phyloP scores from a whole-genome alignment of 2,797 vertebrate genomes.

The Neosilurus hyrtlii region DNA sequence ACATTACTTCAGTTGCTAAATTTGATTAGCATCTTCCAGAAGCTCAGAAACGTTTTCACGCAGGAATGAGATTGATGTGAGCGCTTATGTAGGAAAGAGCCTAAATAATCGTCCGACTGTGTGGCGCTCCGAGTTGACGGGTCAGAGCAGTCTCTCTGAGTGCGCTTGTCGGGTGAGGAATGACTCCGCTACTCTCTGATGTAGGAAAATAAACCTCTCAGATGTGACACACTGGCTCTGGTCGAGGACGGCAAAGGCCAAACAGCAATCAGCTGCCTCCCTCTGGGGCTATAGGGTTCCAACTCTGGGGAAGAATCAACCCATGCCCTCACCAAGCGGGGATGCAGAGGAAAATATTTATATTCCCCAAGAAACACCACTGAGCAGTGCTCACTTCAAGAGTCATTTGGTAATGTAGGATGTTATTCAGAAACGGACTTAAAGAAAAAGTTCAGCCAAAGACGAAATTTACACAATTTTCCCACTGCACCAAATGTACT shows the following conservation, averaged over 20 bases:
- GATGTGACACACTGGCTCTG: slow-evolving; percentile 70
- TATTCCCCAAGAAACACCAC: slow-evolving; percentile 47
- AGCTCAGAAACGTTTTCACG: slow-evolving; percentile 16
- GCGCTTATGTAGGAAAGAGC: slow-evolving; percentile 35
- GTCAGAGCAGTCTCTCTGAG: slow-evolving; percentile 57
- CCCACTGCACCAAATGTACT: background rate
- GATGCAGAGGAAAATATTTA: slow-evolving; percentile 52
- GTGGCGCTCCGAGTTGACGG: slow-evolving; percentile 33
- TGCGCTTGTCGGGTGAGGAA: slow-evolving; percentile 62
- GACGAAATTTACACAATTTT: slow-evolving; percentile 20
- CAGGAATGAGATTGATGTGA: slow-evolving; percentile 31
- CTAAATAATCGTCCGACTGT: slow-evolving; percentile 39
- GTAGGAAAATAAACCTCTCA: slow-evolving; percentile 59
- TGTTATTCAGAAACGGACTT: slow-evolving; percentile 17
- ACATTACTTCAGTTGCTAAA: slow-evolving; percentile 32
- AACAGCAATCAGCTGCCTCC: slow-evolving; percentile 73
- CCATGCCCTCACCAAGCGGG: slow-evolving; percentile 31
- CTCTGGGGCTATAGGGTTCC: slow-evolving; percentile 66
- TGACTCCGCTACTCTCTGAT: slow-evolving; percentile 62
- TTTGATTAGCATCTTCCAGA: slow-evolving; percentile 35
- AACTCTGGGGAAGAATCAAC: slow-evolving; percentile 43
- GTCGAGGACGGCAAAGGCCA: slow-evolving; percentile 73
- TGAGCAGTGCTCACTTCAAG: slow-evolving; percentile 25
- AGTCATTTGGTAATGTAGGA: slow-evolving; percentile 50
- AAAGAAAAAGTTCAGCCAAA: slow-evolving; percentile 20